These are phyloP conservation scores for Stomatorhinus walkeri DNA, from an alignment of 2,797 vertebrate species.

Conservation along the genomic window DNA sequence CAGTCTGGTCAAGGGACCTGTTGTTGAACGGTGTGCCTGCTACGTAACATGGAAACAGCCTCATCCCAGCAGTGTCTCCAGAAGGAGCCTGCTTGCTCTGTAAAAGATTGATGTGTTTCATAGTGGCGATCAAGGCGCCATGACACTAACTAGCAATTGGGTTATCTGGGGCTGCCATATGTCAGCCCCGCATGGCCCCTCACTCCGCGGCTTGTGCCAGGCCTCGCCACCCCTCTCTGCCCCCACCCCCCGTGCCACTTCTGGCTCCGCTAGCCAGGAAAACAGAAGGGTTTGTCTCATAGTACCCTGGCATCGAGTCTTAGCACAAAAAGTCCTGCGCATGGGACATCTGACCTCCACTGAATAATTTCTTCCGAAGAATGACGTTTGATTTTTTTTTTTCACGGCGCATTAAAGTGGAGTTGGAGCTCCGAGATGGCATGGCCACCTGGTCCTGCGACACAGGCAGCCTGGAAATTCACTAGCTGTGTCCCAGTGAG, in stretches of 20 bases:
- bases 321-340: neutral
- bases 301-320: neutral
- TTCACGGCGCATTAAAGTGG: neutral
- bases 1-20: neutral
- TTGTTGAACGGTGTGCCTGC: neutral
- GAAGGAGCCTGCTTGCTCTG: neutral
- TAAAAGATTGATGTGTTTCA: neutral
- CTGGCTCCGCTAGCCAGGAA: neutral
- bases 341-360: neutral
- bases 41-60: neutral
- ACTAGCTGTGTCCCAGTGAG: neutral
- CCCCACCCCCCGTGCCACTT: neutral
- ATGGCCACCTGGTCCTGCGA: neutral
- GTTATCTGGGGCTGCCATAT: neutral
- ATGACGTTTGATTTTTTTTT: neutral
- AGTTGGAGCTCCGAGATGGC: neutral
- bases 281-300: constrained; percentile 6
- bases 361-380: neutral
- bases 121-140: neutral
- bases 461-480: neutral
- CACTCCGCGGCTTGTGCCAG: neutral
- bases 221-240: neutral
- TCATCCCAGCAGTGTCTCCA: neutral
- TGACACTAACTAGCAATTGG: neutral
- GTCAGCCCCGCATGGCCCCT: neutral